Evolutionary conservation across 2,113 vertebrate genomes (phyloP).

Genomic region (Rousettus leschenaultii): DNA sequence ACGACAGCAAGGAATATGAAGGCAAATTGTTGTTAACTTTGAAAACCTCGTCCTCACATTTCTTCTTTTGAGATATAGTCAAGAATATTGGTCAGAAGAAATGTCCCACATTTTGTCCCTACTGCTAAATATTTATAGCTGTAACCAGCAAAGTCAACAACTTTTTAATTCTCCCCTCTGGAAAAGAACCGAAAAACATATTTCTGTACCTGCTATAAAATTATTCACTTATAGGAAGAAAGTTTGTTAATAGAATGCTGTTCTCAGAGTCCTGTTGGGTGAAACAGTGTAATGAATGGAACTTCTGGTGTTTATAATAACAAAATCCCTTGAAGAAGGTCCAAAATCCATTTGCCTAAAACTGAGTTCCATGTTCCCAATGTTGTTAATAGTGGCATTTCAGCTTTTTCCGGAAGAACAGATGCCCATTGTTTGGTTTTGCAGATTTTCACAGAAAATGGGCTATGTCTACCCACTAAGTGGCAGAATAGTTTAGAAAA

Average conservation of each 20-base stretch:
- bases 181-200: neutral
- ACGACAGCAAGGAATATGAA: neutral
- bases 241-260: neutral
- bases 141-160: neutral
- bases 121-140: neutral
- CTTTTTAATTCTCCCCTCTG: rapidly evolving
- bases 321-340: neutral
- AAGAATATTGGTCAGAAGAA: neutral
- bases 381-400: neutral
- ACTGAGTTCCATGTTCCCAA: neutral
- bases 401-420: conserved; percentile 28
- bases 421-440: neutral
- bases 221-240: neutral
- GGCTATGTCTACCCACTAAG: conserved; percentile 32
- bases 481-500: conserved; percentile 14
- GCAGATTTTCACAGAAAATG: conserved; percentile 27
- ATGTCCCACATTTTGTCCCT: neutral
- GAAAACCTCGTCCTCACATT: neutral
- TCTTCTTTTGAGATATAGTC: neutral
- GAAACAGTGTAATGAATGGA: neutral
- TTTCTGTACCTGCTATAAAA: neutral
- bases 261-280: neutral
- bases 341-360: conserved; percentile 30
- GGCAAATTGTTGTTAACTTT: neutral
- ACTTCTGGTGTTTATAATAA: conserved; percentile 30